These are phyloP conservation scores for Lycocerus yunnanus DNA, from an alignment of 2,888 invertebrate genomes.

Conservation along the genomic window DNA sequence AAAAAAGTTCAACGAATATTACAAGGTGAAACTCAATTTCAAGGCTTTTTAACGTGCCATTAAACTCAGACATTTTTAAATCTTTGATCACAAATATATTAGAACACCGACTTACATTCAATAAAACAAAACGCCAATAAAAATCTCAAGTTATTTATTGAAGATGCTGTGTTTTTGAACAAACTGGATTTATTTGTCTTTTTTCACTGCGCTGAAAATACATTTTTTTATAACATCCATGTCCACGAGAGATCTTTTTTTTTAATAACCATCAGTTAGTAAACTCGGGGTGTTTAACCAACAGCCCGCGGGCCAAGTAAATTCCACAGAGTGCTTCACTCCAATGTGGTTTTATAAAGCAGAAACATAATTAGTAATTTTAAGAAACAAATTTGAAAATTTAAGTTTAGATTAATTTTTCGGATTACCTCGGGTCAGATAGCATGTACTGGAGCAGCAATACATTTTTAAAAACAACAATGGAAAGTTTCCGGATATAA, in stretches of 20 bases:
- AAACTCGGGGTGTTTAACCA: background rate
- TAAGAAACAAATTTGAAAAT: background rate
- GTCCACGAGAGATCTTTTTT: background rate
- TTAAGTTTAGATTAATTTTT: background rate
- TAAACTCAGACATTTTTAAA: constrained; percentile 28
- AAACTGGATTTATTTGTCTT: background rate
- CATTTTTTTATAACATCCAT: background rate
- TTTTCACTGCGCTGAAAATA: background rate
- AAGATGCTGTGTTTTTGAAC: background rate
- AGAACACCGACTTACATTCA: background rate
- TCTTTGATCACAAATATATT: constrained; percentile 19
- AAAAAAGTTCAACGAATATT: constrained; percentile 31
- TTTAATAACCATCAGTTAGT: background rate
- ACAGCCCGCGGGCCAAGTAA: background rate
- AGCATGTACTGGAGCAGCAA: background rate
- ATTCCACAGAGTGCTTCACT: background rate
- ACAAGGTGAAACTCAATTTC: constrained; percentile 29
- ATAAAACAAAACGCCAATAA: background rate
- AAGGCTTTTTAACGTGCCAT: constrained; percentile 27
- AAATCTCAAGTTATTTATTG: background rate
- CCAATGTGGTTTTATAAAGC: background rate
- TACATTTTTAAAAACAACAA: background rate
- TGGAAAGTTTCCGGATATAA: background rate
- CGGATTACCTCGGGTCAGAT: background rate
- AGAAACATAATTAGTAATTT: background rate